Evolutionary conservation across 1,140 invertebrate genomes (phyloP).

Genomic region (Globodera ellingtonae): DNA sequence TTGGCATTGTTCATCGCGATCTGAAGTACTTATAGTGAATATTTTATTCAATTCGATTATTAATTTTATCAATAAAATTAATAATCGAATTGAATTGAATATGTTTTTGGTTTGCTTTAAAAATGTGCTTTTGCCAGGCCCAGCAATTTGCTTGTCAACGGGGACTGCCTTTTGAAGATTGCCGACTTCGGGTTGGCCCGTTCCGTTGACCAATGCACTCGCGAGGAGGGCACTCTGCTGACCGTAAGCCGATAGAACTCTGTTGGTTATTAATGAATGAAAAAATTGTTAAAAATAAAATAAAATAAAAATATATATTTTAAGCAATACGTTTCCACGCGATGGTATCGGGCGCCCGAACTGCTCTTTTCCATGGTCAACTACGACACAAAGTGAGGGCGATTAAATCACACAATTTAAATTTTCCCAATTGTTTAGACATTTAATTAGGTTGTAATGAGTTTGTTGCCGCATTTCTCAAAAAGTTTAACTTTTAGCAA

Average conservation of each 20-base stretch:
- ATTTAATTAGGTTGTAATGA: no score
- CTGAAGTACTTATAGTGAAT: slow-evolving; percentile 11
- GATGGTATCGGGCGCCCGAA: slow-evolving; percentile 87
- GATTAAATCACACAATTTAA: slow-evolving; percentile 15
- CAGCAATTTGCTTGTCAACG: slow-evolving; percentile 69
- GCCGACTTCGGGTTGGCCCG: slow-evolving; percentile 69
- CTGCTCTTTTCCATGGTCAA: slow-evolving; percentile 95
- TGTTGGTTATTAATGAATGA: not conserved
- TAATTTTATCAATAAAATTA: not conserved
- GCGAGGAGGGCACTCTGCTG: slow-evolving; percentile 47
- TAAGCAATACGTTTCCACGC: slow-evolving; percentile 85
- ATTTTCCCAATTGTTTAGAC: not conserved
- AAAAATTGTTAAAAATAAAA: not conserved
- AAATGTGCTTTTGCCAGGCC: slow-evolving; percentile 60
- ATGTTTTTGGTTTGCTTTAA: no score
- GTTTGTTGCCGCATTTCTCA: no score
- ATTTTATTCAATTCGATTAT: not conserved
- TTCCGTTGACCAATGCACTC: slow-evolving; percentile 46
- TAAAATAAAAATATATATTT: not conserved
- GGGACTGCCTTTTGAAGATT: slow-evolving; percentile 68
- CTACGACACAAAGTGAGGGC: slow-evolving; percentile 65
- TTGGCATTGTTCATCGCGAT: slow-evolving; percentile 69
- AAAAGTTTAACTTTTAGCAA: no score
- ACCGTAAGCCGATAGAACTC: slow-evolving; percentile 37
- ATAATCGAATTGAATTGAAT: no score